phyloP scores from a whole-genome alignment of 1,140 invertebrate species.

The Drosophila kurseongensis region DNA sequence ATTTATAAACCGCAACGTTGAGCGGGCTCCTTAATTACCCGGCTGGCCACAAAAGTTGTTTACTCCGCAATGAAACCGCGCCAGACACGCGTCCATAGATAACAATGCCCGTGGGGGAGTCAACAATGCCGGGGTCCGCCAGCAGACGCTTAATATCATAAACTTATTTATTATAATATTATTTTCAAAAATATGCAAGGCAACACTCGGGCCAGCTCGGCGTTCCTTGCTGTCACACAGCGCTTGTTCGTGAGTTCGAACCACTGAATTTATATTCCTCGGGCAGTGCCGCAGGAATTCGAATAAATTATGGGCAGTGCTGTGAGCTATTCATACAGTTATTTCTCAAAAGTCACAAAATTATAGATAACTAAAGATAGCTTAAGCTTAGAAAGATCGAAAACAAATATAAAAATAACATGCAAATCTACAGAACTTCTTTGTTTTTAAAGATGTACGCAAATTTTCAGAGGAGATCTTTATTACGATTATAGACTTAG shows the following conservation, averaged over 20 bases:
- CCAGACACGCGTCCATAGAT: slow-evolving; percentile 60
- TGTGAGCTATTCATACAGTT: slow-evolving; percentile 5
- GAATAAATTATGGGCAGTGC: slow-evolving; percentile 65
- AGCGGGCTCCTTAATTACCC: slow-evolving; percentile 72
- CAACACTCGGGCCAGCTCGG: slow-evolving; percentile 34
- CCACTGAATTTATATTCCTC: slow-evolving; percentile 69
- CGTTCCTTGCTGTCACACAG: slow-evolving; percentile 63
- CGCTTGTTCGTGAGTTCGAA: slow-evolving; percentile 32
- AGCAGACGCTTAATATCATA: slow-evolving; percentile 71
- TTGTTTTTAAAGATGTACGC: too few relatives aligned
- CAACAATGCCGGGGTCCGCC: slow-evolving; percentile 56
- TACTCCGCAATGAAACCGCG: slow-evolving; percentile 39
- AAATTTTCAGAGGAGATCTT: too few relatives aligned
- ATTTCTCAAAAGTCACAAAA: too few relatives aligned
- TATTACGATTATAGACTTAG: too few relatives aligned
- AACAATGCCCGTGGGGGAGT: slow-evolving; percentile 39
- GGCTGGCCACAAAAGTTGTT: slow-evolving; percentile 56
- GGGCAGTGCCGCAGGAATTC: slow-evolving; percentile 61
- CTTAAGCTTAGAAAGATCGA: not conserved
- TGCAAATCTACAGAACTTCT: too few relatives aligned
- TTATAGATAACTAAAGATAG: not conserved
- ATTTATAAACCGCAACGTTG: slow-evolving; percentile 73
- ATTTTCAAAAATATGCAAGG: slow-evolving; percentile 73
- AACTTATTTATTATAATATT: slow-evolving; percentile 82
- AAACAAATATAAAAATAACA: too few relatives aligned